Percentiles rank a stretch among this genome's conserved stretches.
These are phyloP conservation scores for Drosophila dives DNA, from an alignment of 2,888 invertebrate genomes.

Conservation along the genomic window DNA sequence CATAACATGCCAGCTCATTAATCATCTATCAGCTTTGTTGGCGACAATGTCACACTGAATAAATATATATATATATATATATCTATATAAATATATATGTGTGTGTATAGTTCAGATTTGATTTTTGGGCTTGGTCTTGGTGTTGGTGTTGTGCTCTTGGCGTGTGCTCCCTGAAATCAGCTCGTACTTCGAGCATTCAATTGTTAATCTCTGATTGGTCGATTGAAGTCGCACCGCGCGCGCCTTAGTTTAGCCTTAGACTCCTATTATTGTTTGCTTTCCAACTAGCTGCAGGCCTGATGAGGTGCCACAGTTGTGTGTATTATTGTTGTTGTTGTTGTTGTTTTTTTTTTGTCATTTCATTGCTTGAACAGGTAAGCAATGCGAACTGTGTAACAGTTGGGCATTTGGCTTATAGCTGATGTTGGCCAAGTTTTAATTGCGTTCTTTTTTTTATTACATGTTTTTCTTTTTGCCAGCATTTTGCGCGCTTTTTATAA, in stretches of 20 bases:
- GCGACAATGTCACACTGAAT: conserved; percentile 71
- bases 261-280: conserved; percentile 17
- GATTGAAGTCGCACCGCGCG: conserved; percentile 68
- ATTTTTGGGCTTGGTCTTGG: conserved; percentile 48
- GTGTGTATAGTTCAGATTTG: conserved; percentile 48
- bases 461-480: neutral
- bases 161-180: conserved; percentile 58
- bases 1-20: conserved; percentile 70
- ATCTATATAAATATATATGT: conserved; percentile 19
- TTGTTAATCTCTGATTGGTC: conserved; percentile 69
- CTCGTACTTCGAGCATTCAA: conserved; percentile 42
- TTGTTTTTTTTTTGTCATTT: conserved; percentile 11
- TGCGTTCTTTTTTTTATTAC: neutral
- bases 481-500: neutral
- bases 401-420: conserved; percentile 1
- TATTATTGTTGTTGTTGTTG: neutral
- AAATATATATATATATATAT: conserved; percentile 24
- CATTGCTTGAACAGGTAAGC: conserved; percentile 10
- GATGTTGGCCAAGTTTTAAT: conserved; percentile 4
- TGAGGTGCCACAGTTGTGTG: conserved; percentile 14
- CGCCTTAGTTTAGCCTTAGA: conserved; percentile 52
- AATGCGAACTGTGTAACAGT: neutral
- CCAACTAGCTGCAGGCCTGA: conserved; percentile 6
- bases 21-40: conserved; percentile 75
- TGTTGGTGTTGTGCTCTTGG: conserved; percentile 45